Evolutionary conservation across 2,888 invertebrate genomes (phyloP), one percentile per base, ranked within the genome.

Genomic region (Trisateles emortualis): DNA sequence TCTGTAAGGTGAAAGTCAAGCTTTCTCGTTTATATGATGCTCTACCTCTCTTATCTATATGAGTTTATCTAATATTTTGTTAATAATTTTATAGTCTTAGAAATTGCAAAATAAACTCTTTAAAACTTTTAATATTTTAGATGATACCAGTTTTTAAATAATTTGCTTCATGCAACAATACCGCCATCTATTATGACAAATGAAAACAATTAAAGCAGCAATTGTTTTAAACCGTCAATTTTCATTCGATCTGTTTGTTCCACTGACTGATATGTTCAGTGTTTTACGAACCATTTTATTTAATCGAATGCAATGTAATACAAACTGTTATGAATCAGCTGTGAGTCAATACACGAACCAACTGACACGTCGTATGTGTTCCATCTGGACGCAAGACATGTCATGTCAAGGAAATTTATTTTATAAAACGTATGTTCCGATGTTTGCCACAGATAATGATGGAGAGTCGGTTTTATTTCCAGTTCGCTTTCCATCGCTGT

Each of bases 291-390:
- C 64, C 67, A 58, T 68, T 70, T 70, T 41, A 48, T 70, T 56
- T 59, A 53, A 68, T 64, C 51, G 58, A 46, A 63, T 56, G 52
- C 55, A 64, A 52, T 47, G 53, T 57, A 45, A 57, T 48, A 66
- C 56, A 44, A 43, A 54, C 54, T 63, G 54, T 63, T 59, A 63
- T 69, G 66, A 69, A 66, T 69, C 69, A 62, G 52, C 61, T 62
- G 47, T 39, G 22, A 62, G 59, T 69, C 52, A 59, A 65, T 69
- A 58, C 55, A 55, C 42, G 26, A 11, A 32, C 40, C 70, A 70
- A 57, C 53, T 66, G 70, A 56, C 43, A 59, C 55, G 17, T n/a
- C n/a, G n/a, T n/a, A n/a, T n/a, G n/a, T n/a, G n/a, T n/a, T n/a
- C n/a, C n/a, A n/a, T n/a, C n/a, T n/a, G n/a, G n/a, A n/a, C 39